Base-by-base conservation (phyloP, 37 sponge, comb jelly and placozoan species). In the Petrosia ficiformis region DNA sequence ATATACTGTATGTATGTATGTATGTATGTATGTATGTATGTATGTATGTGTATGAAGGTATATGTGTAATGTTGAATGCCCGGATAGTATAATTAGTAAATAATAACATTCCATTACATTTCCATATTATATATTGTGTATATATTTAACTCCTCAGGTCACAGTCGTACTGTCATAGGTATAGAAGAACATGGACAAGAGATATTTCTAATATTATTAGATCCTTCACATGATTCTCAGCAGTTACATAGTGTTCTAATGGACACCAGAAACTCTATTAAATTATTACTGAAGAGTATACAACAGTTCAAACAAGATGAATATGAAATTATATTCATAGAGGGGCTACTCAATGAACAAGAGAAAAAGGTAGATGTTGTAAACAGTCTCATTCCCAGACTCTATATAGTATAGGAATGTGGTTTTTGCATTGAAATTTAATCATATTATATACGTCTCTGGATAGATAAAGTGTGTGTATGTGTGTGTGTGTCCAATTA, bases 341-440 rank as follows among this genome's bases (percentile, higher is more conserved):
- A 48, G 54, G 54, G 54, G 16, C 14, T 48, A 16, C 54, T 48
- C 14, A 48, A 16, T 48, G 54, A 48, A 48, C 14, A 10, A 48
- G 54, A 48, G 54, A 48, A 48, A 48, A 16, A 48, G 54, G 54
- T 48, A 48, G n/a, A n/a, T n/a, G n/a, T n/a, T n/a, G n/a, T n/a
- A n/a, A n/a, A n/a, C n/a, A n/a, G n/a, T n/a, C n/a, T n/a, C n/a
- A n/a, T n/a, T n/a, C n/a, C n/a, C n/a, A n/a, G n/a, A n/a, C n/a
- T n/a, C n/a, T n/a, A n/a, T n/a, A n/a, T n/a, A n/a, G n/a, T n/a
- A n/a, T n/a, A n/a, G n/a, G n/a, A n/a, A n/a, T n/a, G n/a, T n/a
- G n/a, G n/a, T n/a, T n/a, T n/a, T n/a, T n/a, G n/a, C n/a, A n/a
- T n/a, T n/a, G n/a, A n/a, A n/a, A n/a, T n/a, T n/a, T n/a, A n/a